Evolutionary conservation across 2,888 invertebrate species (phyloP), one percentile per base, ranked within the genome.

Genomic region (Cryptus viduatorius): DNA sequence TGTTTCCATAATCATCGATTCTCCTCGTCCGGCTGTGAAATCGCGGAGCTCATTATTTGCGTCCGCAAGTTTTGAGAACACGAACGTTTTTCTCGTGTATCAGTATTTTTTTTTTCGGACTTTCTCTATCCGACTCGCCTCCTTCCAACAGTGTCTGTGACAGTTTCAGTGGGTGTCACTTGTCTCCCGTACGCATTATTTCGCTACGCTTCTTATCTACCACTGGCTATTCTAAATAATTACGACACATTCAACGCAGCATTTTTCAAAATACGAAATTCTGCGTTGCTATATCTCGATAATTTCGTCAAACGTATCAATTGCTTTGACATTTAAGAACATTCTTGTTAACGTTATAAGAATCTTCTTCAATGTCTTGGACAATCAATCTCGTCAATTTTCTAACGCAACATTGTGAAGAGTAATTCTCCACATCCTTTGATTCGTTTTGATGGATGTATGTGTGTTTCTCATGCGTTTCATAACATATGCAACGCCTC

Each of bases 401-500:
- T 24, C 19, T 14, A 37, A 19, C 24, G 19, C 24, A 31, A 31
- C 16, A 37, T 53, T 31, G 19, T 14, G 2, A 5, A 71, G 16
- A 44, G 53, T 19, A 53, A 37, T 31, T 71, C 19, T 12, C 71
- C 14, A 19, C 53, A 53, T 53, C n/a, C 31, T 46, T 37, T 53
- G 12, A 44, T 75, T 42, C 42, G 50, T 42, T 7, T 16, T 44
- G 24, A 24, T 10, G 10, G 53, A 19, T 50, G 42, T 68, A 19
- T 42, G 48, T 12, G 31, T 46, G 50, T 64, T 14, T 64, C 44
- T 68, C 31, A 14, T 2, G 42, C 67, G 46, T 82, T 82, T 72
- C 72, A 67, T 72, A 77, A 79, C 64, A 79, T 79, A 75, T 69
- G 75, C 8, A 24, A 24, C 8, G 12, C 56, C 10, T 29, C 12